These are phyloP conservation scores for Seira ritae DNA, from an alignment of 2,888 invertebrate species.

Conservation along the genomic window DNA sequence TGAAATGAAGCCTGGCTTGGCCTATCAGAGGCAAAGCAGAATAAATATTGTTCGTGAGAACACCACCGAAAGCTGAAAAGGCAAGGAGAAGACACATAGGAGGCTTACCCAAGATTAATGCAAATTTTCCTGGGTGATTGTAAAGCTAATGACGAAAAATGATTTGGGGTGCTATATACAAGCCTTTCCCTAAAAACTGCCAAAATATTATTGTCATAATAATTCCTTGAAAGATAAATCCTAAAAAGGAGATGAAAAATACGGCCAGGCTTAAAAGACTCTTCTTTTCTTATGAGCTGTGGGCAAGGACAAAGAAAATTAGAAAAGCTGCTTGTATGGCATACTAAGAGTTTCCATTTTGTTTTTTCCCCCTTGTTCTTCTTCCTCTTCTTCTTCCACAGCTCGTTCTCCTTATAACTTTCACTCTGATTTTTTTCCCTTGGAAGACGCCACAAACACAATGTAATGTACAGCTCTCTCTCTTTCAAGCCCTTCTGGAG, in stretches of 20 bases:
- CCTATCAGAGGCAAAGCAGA: not conserved
- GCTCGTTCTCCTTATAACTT: not conserved
- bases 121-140: constrained; percentile 62
- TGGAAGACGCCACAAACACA: not conserved
- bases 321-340: constrained; percentile 54
- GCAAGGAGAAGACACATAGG: constrained; percentile 59
- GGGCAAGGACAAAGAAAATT: constrained; percentile 58
- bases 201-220: constrained; percentile 62
- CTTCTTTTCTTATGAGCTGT: constrained; percentile 37
- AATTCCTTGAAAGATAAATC: constrained; percentile 51
- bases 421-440: too few relatives aligned
- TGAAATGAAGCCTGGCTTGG: too few relatives aligned
- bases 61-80: constrained; percentile 58
- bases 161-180: constrained; percentile 57
- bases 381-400: not conserved
- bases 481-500: too few relatives aligned
- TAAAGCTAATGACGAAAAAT: constrained; percentile 66
- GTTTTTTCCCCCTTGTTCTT: constrained; percentile 6
- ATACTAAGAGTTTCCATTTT: constrained; percentile 34
- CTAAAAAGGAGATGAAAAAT: constrained; percentile 57
- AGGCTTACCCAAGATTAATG: constrained; percentile 66
- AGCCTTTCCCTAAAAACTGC: constrained; percentile 54
- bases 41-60: not conserved
- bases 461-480: not conserved
- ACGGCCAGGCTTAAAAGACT: constrained; percentile 53